Percentiles rank a stretch among this genome's conserved stretches.
Conservation (phyloP, 2,113 vertebrate species). For the Tragelaphus strepsiceros region DNA sequence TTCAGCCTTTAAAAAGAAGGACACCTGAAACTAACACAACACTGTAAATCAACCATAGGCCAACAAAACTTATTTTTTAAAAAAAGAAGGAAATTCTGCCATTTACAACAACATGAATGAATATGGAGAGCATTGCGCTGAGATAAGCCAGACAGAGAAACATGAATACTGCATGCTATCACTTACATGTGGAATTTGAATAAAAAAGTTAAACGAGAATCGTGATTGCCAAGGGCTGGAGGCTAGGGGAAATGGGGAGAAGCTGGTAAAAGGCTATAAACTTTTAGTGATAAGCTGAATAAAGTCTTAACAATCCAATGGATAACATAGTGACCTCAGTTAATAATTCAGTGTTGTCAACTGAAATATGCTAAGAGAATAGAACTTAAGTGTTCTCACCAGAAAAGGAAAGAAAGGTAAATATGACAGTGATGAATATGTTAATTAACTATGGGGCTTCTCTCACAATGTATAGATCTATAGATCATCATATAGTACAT, state of each 20-base stretch:
- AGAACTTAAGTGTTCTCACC: background rate
- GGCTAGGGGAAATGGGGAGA: background rate
- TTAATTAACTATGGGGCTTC: background rate
- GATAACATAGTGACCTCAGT: background rate
- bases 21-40: background rate
- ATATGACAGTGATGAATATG: background rate
- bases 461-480: background rate
- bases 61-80: background rate
- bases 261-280: background rate
- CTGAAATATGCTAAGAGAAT: background rate
- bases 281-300: background rate
- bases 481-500: background rate
- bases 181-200: background rate
- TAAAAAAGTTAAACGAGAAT: background rate
- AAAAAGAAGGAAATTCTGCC: background rate
- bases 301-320: background rate
- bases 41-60: background rate
- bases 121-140: background rate
- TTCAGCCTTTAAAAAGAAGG: background rate
- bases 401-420: background rate
- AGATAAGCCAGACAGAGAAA: background rate
- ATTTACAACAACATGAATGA: background rate
- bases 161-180: background rate
- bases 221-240: background rate
- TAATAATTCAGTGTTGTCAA: background rate